Conservation (phyloP, 2,797 vertebrate species). For the Phataginus tricuspis region DNA sequence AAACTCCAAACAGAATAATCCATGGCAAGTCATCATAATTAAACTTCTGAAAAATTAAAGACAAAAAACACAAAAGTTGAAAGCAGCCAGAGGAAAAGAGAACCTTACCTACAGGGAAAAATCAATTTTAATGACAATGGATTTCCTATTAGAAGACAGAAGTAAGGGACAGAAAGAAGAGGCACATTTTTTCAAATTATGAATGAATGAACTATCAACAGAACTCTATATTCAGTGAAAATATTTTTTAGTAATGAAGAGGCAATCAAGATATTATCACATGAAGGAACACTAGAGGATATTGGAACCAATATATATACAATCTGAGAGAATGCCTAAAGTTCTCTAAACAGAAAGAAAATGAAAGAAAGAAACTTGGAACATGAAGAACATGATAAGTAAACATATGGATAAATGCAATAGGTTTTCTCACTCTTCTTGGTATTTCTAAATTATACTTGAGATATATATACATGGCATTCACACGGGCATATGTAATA, state of each 20-base stretch:
- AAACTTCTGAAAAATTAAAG: background rate
- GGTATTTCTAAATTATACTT: background rate
- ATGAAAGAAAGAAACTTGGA: background rate
- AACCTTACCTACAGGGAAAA: background rate
- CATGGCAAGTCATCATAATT: background rate
- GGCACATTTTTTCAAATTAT: background rate
- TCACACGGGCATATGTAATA: no score
- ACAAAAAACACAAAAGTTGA: background rate
- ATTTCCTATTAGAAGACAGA: background rate
- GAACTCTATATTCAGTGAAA: background rate
- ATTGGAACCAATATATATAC: background rate
- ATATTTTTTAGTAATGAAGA: background rate
- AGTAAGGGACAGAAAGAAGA: background rate
- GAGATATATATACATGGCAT: background rate
- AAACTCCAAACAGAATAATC: background rate
- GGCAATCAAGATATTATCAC: background rate
- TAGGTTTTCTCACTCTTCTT: background rate
- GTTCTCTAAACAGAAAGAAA: background rate
- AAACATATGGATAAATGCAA: background rate
- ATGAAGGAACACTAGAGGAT: background rate
- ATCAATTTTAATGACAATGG: background rate
- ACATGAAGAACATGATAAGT: background rate
- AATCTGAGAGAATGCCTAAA: background rate
- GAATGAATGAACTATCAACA: background rate
- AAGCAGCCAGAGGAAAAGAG: background rate